Evolutionary conservation across 2,113 vertebrate species (phyloP), one percentile per base, ranked within the genome.

Genomic region (Oreamnos americanus): DNA sequence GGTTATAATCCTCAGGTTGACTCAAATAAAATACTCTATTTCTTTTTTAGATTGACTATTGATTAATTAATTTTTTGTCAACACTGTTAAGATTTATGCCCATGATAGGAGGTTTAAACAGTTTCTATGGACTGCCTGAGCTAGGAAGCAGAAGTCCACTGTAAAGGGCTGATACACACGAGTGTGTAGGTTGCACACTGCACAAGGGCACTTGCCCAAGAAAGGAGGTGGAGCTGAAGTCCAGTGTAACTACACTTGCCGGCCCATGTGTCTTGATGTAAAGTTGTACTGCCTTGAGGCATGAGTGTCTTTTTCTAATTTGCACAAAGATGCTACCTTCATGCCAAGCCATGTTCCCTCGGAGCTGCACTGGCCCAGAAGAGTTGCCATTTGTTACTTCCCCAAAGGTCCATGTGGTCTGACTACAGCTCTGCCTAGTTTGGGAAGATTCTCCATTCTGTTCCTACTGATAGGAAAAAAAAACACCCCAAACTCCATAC

Each of bases 101-200:
- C 5, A 4, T 13, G 7, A 49, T 21, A 76, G n/a, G 49, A 88
- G 10, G 7, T 67, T 71, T 23, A 10, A 43, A n/a, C 26, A 53
- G 39, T 28, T 30, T 17, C 4, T 19, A 2, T 7, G 23, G 9
- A 39, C 28, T 15, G 15, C 45, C 13, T 60, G 43, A 57, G 58
- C 49, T 55, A 15, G 88, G 39, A 88, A 26, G 23, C 47, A 64
- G 57, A 93, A 91, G 26, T 36, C 23, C 7, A 17, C 64, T 49
- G 1, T 79, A n/a, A 64, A 78, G n/a, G n/a, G 23, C 45, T 43
- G 23, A 51, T 23, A 3, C 14, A 0, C 3, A 0, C 2, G 9
- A 11, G n/a, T 49, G 36, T 74, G 5, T 9, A 33, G 43, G 39
- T 26, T n/a, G 16, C 51, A 33, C 30, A 8, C 53, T 39, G 82